phyloP scores from a whole-genome alignment of 2,113 vertebrate species.

The Bambusicola thoracicus region DNA sequence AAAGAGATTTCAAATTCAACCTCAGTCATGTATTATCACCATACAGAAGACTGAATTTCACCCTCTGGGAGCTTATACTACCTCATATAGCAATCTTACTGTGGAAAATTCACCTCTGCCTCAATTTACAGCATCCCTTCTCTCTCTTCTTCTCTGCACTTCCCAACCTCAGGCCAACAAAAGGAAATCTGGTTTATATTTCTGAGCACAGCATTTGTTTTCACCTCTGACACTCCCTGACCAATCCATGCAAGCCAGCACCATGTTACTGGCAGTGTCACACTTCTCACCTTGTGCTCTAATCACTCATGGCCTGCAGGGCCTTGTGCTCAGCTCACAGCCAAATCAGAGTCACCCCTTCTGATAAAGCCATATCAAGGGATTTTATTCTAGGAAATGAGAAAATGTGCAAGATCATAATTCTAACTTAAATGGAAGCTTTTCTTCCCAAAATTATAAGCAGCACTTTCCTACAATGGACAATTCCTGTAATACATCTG shows the following conservation, averaged over 20 bases:
- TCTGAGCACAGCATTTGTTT: constrained; percentile 55
- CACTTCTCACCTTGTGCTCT: background rate
- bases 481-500: background rate
- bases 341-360: constrained; percentile 5
- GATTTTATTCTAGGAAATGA: background rate
- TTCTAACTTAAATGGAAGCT: background rate
- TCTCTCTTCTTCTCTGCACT: constrained; percentile 43
- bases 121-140: constrained; percentile 25
- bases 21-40: background rate
- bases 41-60: constrained; percentile 38
- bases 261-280: background rate
- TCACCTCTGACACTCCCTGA: constrained; percentile 47
- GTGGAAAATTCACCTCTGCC: constrained; percentile 45
- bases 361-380: background rate
- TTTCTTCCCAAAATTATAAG: constrained; percentile 18
- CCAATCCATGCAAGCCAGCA: constrained; percentile 6
- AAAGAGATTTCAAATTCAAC: constrained; percentile 16
- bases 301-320: background rate
- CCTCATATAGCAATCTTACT: constrained; percentile 29
- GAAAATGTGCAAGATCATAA: background rate
- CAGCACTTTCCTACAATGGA: background rate
- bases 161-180: constrained; percentile 50
- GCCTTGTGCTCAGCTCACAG: background rate
- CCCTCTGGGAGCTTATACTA: constrained; percentile 18
- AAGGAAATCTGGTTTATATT: constrained; percentile 66